A percentile compares a stretch with the other conserved stretches of the same genome.
Conservation (phyloP, 2,113 vertebrate genomes). For the Melospiza melodia region DNA sequence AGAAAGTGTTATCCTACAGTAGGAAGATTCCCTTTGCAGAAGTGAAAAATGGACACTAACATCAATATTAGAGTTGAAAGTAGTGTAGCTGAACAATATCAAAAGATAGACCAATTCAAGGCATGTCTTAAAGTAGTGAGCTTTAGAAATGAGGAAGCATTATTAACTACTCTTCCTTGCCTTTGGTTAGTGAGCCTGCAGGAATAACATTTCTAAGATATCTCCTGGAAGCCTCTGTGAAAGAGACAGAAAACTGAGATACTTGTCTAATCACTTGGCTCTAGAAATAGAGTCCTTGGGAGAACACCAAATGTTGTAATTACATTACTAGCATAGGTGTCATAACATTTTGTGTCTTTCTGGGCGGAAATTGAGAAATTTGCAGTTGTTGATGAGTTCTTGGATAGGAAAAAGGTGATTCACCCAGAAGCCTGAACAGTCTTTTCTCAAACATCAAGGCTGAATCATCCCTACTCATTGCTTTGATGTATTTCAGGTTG, state of each 20-base stretch:
- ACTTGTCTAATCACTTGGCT: conserved; percentile 49
- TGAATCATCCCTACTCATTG: neutral
- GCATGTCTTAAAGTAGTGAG: neutral
- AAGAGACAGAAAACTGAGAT: conserved; percentile 45
- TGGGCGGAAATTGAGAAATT: conserved; percentile 9
- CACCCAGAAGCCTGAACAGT: neutral
- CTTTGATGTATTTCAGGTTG: conserved; percentile 14
- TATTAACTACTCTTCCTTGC: neutral
- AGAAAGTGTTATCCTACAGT: neutral
- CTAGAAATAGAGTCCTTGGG: conserved; percentile 6
- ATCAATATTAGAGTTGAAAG: neutral
- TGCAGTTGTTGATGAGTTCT: conserved; percentile 13
- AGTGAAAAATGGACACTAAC: neutral
- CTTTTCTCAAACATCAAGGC: neutral
- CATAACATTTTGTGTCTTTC: conserved; percentile 56
- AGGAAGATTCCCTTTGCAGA: neutral
- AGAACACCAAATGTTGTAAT: conserved; percentile 56
- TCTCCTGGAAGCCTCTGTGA: conserved; percentile 8
- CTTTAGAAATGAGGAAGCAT: neutral
- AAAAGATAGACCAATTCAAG: neutral
- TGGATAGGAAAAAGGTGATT: conserved; percentile 42
- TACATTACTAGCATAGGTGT: conserved; percentile 34
- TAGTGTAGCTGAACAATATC: neutral
- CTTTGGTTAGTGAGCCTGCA: neutral
- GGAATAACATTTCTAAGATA: neutral